Evolutionary conservation across 1,140 invertebrate species (phyloP), one percentile per base, ranked within the genome.

Genomic region (Helicoverpa armigera): DNA sequence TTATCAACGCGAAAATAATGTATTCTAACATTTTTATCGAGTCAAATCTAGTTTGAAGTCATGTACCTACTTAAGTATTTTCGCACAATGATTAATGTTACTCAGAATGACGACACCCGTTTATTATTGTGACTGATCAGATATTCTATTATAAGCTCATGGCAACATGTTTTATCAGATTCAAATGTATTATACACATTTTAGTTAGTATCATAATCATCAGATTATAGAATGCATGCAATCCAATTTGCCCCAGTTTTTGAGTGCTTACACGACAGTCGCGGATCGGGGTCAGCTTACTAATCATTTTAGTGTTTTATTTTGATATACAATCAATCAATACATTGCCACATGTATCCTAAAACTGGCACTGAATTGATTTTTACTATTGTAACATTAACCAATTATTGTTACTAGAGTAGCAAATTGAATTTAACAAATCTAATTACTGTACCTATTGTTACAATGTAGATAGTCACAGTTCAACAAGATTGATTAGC

Each of bases 201-300:
- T 65, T 48, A n/a, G 54, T 54, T 53, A 75, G 50, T 60, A 80
- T 70, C 16, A 83, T 82, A 82, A 83, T 69, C 81, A 80, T 84
- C 63, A 51, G 31, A 63, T 80, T 76, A 77, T 75, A 82, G 65
- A 79, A 80, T 72, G 74, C 79, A 69, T 88, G 85, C 83, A 88
- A 87, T 87, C 82, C 76, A 79, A 85, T 88, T 82, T 88, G 91
- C 74, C 90, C 92, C 89, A 91, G 84, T 89, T 93, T 76, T 83
- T 85, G 83, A 84, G 82, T 89, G 89, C 89, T 90, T 89, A 91
- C 87, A 89, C 83, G 86, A 88, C 92, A 92, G 85, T 86, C 82
- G 85, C 78, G 78, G 73, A 91, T 87, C 86, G 86, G 79, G 93
- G 92, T 90, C 90, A 90, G 87, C 88, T 94, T 90, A 92, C 90